These are phyloP conservation scores for Riptortus pedestris DNA, from an alignment of 1,140 invertebrate species.

Conservation along the genomic window DNA sequence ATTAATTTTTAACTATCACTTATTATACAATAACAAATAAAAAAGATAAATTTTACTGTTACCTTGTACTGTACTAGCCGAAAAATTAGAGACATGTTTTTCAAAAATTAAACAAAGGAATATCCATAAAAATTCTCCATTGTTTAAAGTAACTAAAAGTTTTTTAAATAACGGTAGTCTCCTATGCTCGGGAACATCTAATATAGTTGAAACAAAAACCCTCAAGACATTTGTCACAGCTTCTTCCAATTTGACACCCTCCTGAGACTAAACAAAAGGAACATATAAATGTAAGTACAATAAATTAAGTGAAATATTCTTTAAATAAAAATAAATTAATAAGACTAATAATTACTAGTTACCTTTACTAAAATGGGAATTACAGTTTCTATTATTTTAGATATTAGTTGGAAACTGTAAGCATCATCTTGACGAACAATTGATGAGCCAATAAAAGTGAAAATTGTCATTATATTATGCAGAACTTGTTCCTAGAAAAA, in stretches of 20 bases:
- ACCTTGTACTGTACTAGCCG: no score
- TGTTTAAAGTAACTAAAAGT: slow-evolving; percentile 58
- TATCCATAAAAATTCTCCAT: slow-evolving; percentile 61
- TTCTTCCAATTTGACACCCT: not conserved
- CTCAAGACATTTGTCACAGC: slow-evolving; percentile 60
- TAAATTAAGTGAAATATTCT: not conserved
- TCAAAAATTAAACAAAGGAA: slow-evolving; percentile 62
- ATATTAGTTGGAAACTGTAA: slow-evolving; percentile 87
- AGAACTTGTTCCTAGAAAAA: slow-evolving; percentile 64
- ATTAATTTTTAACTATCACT: no score
- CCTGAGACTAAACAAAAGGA: not conserved
- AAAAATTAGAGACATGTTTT: slow-evolving; percentile 51
- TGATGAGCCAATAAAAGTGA: slow-evolving; percentile 89
- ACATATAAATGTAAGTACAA: not conserved
- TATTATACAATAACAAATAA: no score
- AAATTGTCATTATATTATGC: slow-evolving; percentile 86
- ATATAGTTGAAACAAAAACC: slow-evolving; percentile 77
- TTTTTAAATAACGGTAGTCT: slow-evolving; percentile 68
- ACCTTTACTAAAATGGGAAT: slow-evolving; percentile 66
- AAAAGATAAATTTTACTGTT: no score
- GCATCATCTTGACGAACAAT: slow-evolving; percentile 83
- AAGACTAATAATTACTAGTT: not conserved
- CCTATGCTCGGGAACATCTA: slow-evolving; percentile 83
- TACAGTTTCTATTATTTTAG: slow-evolving; percentile 78
- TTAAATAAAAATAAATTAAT: not conserved